Base-by-base conservation (phyloP, 2,113 vertebrate genomes). In the Felis chaus region DNA sequence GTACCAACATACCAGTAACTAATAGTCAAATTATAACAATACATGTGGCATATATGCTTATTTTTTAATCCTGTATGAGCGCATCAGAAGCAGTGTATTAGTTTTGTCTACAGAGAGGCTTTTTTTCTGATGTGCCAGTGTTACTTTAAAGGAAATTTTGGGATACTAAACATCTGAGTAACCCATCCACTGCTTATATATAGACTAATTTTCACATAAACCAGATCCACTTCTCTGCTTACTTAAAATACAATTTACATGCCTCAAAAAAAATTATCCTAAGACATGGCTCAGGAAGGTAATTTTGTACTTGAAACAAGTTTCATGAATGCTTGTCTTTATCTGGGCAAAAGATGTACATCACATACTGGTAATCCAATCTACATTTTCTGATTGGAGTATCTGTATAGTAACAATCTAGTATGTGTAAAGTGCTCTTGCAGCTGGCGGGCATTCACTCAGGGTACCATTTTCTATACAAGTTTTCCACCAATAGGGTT, bases 231-330 rank as follows among this genome's bases (percentile, higher is more conserved):
- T 96, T 92, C 76, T 94, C 61, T 85, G 41, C 50, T 12, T 61
- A 94, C 21, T 45, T 95, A 95, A 85, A 55, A 57, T 50, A 91
- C n/a, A 95, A 79, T 29, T 36, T 23, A 39, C 79, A 78, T 76
- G 87, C 89, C 86, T 83, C 39, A 80, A 94, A 89, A 97, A 73
- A 45, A n/a, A 83, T 45, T 89, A 74, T 41, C 73, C 78, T 96
- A 69, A 65, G 23, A 84, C 84, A 84, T 92, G 95, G 84, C 81
- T 36, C 61, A 81, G 84, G 36, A 55, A 92, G 92, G 76, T 94
- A 73, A 94, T 81, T 76, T 31, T 63, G 29, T 36, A 94, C 76
- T 95, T 81, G 53, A 87, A 94, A 41, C 21, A 81, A 80, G n/a
- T 41, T 89, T 79, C 66, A 50, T 48, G 78, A 94, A 10, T 88